Percentiles rank a stretch among this genome's conserved stretches.
phyloP scores from a whole-genome alignment of 2,797 vertebrate genomes.

The Melanotaenia parkinsoni region DNA sequence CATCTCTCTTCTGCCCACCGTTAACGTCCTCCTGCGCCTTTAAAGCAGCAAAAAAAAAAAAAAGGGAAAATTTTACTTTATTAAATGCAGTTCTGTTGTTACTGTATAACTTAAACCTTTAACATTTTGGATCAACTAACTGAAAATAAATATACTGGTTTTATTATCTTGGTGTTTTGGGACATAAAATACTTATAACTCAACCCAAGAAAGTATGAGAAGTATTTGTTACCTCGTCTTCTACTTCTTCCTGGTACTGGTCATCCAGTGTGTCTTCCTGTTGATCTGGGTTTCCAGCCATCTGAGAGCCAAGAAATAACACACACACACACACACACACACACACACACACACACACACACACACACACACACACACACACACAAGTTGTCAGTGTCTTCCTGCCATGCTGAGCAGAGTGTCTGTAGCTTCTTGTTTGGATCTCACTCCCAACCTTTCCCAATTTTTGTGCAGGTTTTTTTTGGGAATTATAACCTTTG shows the following conservation, averaged over 20 bases:
- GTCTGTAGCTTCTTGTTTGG: background rate
- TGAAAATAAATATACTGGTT: background rate
- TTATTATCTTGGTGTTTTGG: no score
- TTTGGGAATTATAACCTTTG: background rate
- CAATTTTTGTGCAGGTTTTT: no score
- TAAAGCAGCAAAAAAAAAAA: background rate
- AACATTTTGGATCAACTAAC: background rate
- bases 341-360: no score
- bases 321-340: no score
- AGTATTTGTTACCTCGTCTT: constrained; percentile 88
- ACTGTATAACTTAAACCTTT: background rate
- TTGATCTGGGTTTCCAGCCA: constrained; percentile 97
- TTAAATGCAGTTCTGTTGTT: background rate
- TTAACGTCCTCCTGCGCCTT: constrained; percentile 92
- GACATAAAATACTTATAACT: background rate
- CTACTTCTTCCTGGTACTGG: constrained; percentile 95
- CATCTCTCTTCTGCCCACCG: constrained; percentile 87
- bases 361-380: no score
- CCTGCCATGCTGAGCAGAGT: background rate
- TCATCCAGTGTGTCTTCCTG: constrained; percentile 96
- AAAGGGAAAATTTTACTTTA: background rate
- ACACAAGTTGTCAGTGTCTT: background rate
- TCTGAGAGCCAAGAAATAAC: constrained; percentile 74
- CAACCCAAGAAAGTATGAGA: background rate
- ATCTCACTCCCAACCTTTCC: background rate